Percentiles rank a stretch among this genome's conserved stretches.
phyloP scores from a whole-genome alignment of 2,888 invertebrate genomes.

The Coecobrya sp. region DNA sequence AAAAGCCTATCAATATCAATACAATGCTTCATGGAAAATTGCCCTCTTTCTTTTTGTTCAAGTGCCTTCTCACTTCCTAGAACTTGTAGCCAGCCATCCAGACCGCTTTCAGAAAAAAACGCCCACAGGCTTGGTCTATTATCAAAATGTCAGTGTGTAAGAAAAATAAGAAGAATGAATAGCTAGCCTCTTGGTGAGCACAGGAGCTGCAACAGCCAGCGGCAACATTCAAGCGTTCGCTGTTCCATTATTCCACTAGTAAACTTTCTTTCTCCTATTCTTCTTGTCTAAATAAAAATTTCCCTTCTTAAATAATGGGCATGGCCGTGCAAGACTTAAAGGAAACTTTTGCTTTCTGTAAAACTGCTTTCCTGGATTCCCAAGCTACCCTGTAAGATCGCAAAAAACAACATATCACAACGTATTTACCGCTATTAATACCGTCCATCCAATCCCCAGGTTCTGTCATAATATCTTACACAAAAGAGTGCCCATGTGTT shows the following conservation, averaged over 20 bases:
- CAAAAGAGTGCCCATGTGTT: not conserved
- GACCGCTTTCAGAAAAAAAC: constrained; percentile 11
- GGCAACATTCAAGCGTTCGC: not conserved
- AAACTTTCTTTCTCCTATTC: not conserved
- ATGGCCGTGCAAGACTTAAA: not conserved
- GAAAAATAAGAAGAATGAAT: not conserved
- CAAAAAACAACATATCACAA: not conserved
- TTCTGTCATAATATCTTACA: not conserved
- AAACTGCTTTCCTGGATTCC: not conserved
- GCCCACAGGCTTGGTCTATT: constrained; percentile 13
- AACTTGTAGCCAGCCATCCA: not conserved
- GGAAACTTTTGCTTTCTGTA: not conserved
- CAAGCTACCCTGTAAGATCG: not conserved
- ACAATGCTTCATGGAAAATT: constrained; percentile 11
- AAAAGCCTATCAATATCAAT: constrained; percentile 12
- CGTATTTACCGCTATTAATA: not conserved
- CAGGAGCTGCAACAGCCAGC: not conserved
- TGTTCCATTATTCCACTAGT: not conserved
- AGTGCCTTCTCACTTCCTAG: constrained; percentile 13
- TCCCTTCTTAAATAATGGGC: not conserved
- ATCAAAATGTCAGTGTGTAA: constrained; percentile 7
- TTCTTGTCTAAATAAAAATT: not conserved
- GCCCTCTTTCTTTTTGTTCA: not conserved
- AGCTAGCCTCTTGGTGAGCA: not conserved
- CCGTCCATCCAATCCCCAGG: not conserved